phyloP scores from a whole-genome alignment of 2,797 vertebrate genomes.

The Eupleurogrammus muticus region DNA sequence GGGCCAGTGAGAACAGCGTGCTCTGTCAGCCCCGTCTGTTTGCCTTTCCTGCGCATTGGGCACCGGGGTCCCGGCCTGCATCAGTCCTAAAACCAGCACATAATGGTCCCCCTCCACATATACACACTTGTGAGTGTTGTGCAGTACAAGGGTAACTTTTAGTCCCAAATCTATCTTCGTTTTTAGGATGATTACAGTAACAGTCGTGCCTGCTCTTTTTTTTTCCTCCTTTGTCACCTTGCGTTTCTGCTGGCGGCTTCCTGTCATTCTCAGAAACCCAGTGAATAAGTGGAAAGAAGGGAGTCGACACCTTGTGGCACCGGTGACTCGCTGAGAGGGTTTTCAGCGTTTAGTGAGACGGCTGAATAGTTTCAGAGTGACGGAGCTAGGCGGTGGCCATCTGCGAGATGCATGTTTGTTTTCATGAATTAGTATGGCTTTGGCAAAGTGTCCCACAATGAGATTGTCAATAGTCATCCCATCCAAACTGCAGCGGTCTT shows the following conservation, averaged over 20 bases:
- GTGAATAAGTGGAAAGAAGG: conserved; percentile 30
- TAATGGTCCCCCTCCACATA: conserved; percentile 60
- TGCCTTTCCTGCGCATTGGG: conserved; percentile 66
- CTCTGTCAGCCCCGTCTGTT: conserved; percentile 72
- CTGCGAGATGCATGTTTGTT: conserved; percentile 76
- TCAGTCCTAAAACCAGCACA: conserved; percentile 51
- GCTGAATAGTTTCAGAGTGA: conserved; percentile 74
- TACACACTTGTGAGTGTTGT: conserved; percentile 51
- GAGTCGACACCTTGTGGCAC: conserved; percentile 57
- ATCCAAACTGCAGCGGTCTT: conserved; percentile 45
- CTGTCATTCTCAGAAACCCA: conserved; percentile 53
- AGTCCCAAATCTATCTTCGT: conserved; percentile 24
- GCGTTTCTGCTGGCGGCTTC: conserved; percentile 24
- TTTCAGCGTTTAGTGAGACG: conserved; percentile 54
- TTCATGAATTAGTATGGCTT: conserved; percentile 69
- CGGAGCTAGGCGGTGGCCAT: conserved; percentile 73
- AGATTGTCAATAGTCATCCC: conserved; percentile 69
- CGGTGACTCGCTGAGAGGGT: conserved; percentile 39
- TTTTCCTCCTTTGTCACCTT: conserved; percentile 52
- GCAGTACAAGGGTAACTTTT: conserved; percentile 40
- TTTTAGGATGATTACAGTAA: conserved; percentile 35
- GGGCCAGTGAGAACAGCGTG: conserved; percentile 63
- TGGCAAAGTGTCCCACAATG: conserved; percentile 66
- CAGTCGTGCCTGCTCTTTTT: conserved; percentile 22
- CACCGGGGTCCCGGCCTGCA: conserved; percentile 41